Percentiles rank a stretch among this genome's conserved stretches.
These are phyloP conservation scores for Himalopsyche kuldschensis DNA, from an alignment of 2,888 invertebrate genomes.

Conservation along the genomic window DNA sequence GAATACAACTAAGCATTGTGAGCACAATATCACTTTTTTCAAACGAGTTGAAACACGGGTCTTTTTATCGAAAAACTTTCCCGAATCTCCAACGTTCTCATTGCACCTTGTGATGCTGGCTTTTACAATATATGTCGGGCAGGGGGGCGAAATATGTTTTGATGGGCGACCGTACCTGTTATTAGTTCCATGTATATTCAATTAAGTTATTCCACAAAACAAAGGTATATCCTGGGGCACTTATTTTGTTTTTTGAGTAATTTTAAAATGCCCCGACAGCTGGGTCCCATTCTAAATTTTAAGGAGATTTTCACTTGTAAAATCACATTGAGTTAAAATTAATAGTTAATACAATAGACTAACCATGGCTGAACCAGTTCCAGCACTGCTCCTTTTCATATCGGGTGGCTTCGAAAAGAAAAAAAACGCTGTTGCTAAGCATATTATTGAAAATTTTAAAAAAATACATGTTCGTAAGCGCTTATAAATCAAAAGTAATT, in stretches of 20 bases:
- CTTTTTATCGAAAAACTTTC: no score
- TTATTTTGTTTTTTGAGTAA: conserved; percentile 23
- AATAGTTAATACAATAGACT: not conserved
- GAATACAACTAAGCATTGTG: no score
- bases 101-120: not conserved
- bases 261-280: conserved; percentile 31
- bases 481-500: no score
- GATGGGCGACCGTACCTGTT: conserved; percentile 28
- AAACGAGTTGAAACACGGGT: no score
- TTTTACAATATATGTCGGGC: not conserved
- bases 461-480: no score
- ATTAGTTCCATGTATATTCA: conserved; percentile 38
- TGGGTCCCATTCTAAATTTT: not conserved
- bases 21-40: no score
- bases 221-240: conserved; percentile 21
- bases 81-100: not conserved
- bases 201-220: conserved; percentile 37
- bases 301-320: conserved; percentile 9
- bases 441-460: no score
- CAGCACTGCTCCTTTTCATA: no score
- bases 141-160: conserved; percentile 16
- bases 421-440: no score
- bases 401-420: no score
- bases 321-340: conserved; percentile 9
- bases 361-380: no score